Percentiles rank a stretch among this genome's conserved stretches.
Evolutionary conservation across 2,888 invertebrate genomes (phyloP).

Genomic region (Callyntrura sp.): DNA sequence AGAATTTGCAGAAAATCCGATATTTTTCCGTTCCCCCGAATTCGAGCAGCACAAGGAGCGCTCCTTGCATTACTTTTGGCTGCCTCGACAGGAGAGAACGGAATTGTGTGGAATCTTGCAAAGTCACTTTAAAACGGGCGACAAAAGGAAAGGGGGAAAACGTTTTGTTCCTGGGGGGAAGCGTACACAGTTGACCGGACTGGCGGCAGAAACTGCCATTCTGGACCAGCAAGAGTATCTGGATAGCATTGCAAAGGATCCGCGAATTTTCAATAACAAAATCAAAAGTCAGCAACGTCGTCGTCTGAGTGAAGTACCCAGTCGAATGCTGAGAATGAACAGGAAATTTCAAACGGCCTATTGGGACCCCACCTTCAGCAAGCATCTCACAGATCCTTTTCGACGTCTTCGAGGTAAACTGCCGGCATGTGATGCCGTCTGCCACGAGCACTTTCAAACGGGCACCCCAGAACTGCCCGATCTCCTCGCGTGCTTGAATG

Average conservation of each 20-base stretch:
- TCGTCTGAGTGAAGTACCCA: slow-evolving; percentile 12
- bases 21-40: slow-evolving; percentile 57
- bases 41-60: slow-evolving; percentile 65
- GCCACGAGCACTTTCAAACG: slow-evolving; percentile 52
- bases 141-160: slow-evolving; percentile 2
- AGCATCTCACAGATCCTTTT: slow-evolving; percentile 57
- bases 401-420: slow-evolving; percentile 43
- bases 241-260: slow-evolving; percentile 48
- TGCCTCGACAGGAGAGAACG: slow-evolving; percentile 54
- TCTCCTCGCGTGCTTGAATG: slow-evolving; percentile 42
- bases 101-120: slow-evolving; percentile 62
- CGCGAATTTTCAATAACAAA: not conserved
- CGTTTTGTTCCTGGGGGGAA: slow-evolving; percentile 16
- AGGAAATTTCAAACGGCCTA: slow-evolving; percentile 64
- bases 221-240: slow-evolving; percentile 55
- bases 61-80: slow-evolving; percentile 70
- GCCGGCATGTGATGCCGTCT: slow-evolving; percentile 66
- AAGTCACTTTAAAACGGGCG: slow-evolving; percentile 60
- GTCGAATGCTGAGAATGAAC: slow-evolving; percentile 45
- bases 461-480: slow-evolving; percentile 22
- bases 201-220: slow-evolving; percentile 30
- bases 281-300: not conserved
- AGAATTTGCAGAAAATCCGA: slow-evolving; percentile 40
- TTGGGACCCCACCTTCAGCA: slow-evolving; percentile 66
- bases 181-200: slow-evolving; percentile 2